These are phyloP conservation scores for Bambusicola thoracicus DNA, from an alignment of 2,113 vertebrate species.

Conservation along the genomic window DNA sequence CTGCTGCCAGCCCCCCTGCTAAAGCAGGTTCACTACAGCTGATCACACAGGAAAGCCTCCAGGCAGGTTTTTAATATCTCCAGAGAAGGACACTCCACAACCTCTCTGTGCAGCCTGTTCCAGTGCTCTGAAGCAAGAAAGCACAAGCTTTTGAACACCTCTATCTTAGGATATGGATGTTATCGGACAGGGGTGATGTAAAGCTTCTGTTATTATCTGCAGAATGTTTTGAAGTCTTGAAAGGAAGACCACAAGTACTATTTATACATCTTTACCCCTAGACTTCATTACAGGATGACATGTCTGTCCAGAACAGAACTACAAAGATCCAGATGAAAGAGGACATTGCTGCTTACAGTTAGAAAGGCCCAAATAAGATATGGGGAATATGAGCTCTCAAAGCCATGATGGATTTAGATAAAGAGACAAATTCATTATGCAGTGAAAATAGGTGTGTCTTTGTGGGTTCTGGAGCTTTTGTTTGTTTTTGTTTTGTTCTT, in stretches of 20 bases:
- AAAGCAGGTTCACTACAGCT: not conserved
- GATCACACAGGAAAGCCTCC: not conserved
- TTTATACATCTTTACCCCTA: not conserved
- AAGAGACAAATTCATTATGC: not conserved
- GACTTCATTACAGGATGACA: not conserved
- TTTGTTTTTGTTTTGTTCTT: accelerated
- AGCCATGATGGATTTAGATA: not conserved
- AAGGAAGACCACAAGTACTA: not conserved
- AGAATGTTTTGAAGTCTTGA: not conserved
- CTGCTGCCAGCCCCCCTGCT: not conserved
- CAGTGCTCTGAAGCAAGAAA: not conserved
- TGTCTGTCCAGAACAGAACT: not conserved
- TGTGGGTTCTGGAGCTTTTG: not conserved
- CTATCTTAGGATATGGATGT: not conserved
- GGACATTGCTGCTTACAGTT: not conserved
- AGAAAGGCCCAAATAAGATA: not conserved
- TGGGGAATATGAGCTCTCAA: not conserved
- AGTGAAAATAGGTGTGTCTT: not conserved
- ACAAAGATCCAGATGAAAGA: not conserved
- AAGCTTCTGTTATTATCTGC: not conserved
- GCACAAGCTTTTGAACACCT: not conserved
- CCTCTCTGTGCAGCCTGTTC: not conserved
- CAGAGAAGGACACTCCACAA: not conserved
- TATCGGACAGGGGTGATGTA: not conserved
- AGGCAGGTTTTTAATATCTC: not conserved